A percentile compares a stretch with the other conserved stretches of the same genome.
These are phyloP conservation scores for Selenia dentaria DNA, from an alignment of 2,888 invertebrate species.

Conservation along the genomic window DNA sequence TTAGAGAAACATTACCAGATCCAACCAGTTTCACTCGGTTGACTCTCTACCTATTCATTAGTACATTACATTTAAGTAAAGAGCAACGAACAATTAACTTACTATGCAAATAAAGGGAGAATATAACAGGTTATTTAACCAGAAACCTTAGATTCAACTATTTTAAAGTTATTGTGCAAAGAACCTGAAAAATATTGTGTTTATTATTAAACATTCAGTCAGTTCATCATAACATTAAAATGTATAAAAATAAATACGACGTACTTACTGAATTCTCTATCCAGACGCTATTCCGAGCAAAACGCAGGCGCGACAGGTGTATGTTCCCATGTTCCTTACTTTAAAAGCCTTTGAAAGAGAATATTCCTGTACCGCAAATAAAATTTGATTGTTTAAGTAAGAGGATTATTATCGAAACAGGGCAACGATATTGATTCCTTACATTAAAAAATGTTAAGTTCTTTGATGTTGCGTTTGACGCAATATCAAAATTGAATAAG, in stretches of 20 bases:
- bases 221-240: no score
- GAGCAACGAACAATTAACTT: conserved; percentile 59
- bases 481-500: conserved; percentile 56
- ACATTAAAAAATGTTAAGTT: background rate
- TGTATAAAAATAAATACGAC: no score
- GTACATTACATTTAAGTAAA: conserved; percentile 60
- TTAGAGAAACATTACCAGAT: conserved; percentile 45
- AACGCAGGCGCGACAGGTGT: conserved; percentile 61
- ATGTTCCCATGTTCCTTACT: conserved; percentile 62
- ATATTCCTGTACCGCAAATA: conserved; percentile 53
- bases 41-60: conserved; percentile 56
- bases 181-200: conserved; percentile 2
- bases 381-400: conserved; percentile 57
- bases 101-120: conserved; percentile 61
- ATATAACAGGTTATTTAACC: conserved; percentile 42
- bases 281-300: conserved; percentile 53
- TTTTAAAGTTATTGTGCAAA: conserved; percentile 14
- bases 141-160: conserved; percentile 28
- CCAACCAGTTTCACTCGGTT: conserved; percentile 55
- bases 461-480: conserved; percentile 6
- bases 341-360: conserved; percentile 54
- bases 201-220: background rate
- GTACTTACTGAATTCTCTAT: conserved; percentile 46
- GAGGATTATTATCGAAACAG: conserved; percentile 49
- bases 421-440: conserved; percentile 39